Conservation (phyloP, 2,797 vertebrate species). For the Clarias fuscus region DNA sequence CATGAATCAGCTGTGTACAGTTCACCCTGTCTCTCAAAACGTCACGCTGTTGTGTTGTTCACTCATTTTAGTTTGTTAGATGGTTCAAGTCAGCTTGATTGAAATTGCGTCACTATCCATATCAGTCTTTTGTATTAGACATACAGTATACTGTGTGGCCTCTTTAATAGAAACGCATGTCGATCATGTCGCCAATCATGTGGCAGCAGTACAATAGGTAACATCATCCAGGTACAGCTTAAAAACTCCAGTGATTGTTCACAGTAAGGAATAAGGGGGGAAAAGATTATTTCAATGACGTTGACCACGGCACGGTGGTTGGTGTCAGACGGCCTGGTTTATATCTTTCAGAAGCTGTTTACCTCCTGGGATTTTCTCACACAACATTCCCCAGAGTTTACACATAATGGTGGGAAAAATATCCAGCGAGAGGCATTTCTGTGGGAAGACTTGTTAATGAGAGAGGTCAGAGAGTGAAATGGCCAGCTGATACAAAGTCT, state of each 20-base stretch:
- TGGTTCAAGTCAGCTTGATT: too few species aligned
- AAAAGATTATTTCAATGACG: background rate
- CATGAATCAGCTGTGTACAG: slow-evolving; percentile 25
- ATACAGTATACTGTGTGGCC: background rate
- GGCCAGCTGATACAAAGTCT: background rate
- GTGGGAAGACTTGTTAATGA: background rate
- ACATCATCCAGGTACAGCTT: background rate
- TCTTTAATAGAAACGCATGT: background rate
- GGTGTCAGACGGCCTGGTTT: background rate
- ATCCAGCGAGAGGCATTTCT: background rate
- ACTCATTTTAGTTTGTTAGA: background rate
- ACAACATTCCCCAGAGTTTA: background rate
- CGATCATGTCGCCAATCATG: background rate
- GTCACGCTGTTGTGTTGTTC: background rate
- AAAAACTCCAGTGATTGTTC: background rate
- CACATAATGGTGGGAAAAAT: background rate
- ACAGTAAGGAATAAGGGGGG: background rate
- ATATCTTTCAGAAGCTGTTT: background rate
- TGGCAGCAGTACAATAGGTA: background rate
- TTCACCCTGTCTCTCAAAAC: background rate
- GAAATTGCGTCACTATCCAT: too few species aligned
- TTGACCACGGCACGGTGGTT: background rate
- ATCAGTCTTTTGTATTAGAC: background rate
- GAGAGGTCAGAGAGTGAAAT: background rate
- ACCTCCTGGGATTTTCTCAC: background rate